phyloP scores from a whole-genome alignment of 2,797 vertebrate species.

The Eidolon dupreanum region DNA sequence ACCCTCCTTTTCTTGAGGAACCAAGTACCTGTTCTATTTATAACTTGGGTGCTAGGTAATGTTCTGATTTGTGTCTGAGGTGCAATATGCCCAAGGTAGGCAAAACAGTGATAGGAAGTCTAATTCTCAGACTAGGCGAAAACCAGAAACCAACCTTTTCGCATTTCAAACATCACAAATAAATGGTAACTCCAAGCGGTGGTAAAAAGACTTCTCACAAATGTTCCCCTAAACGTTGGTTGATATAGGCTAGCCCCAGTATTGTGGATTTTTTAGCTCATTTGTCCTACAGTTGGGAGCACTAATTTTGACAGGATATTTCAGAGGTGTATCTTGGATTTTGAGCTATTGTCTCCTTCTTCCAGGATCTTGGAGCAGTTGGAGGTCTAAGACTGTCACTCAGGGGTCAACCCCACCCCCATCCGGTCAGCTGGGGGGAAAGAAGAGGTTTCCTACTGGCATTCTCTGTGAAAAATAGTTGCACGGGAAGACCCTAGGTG shows the following conservation, averaged over 20 bases:
- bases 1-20: too few species aligned
- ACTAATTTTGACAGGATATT: not conserved
- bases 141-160: not conserved
- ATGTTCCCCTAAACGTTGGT: not conserved
- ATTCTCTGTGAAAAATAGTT: not conserved
- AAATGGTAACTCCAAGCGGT: not conserved
- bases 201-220: not conserved
- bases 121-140: not conserved
- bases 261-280: not conserved
- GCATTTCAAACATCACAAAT: not conserved
- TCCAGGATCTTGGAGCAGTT: not conserved
- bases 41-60: not conserved
- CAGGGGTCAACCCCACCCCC: fast-evolving
- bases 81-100: not conserved
- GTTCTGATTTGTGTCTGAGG: not conserved
- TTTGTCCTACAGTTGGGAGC: not conserved
- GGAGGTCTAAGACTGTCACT: not conserved
- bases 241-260: not conserved
- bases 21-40: fast-evolving
- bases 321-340: not conserved
- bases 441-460: not conserved
- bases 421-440: fast-evolving
- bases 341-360: not conserved
- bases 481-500: not conserved
- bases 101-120: not conserved